These are phyloP conservation scores for Zaprionus taronus DNA, from an alignment of 1,140 invertebrate species.

Conservation along the genomic window DNA sequence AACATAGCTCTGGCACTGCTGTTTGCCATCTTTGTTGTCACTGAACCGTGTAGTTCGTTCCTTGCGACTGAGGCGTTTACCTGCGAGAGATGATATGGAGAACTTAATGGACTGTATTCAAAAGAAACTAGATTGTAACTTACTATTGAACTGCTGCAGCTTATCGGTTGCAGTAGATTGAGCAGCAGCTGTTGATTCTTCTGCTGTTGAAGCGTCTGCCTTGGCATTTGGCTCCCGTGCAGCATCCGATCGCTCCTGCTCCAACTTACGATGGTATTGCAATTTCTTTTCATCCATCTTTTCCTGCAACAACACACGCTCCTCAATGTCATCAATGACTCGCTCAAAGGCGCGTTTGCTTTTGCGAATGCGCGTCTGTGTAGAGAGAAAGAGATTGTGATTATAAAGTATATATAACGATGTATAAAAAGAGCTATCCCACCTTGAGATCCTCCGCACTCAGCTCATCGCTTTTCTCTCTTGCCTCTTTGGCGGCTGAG, in stretches of 20 bases:
- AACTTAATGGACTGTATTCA: not conserved
- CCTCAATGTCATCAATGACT: conserved; percentile 77
- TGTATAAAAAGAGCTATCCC: not conserved
- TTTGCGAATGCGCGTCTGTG: conserved; percentile 66
- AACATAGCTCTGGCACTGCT: conserved; percentile 51
- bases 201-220: conserved; percentile 14
- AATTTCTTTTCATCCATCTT: conserved; percentile 66
- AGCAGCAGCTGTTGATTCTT: conserved; percentile 7
- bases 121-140: not conserved
- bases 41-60: conserved; percentile 80
- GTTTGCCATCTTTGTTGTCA: conserved; percentile 79
- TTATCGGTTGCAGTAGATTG: conserved; percentile 54
- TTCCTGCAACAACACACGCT: conserved; percentile 67
- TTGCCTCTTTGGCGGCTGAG: conserved; percentile 33
- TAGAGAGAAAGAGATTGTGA: not conserved
- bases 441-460: conserved; percentile 77
- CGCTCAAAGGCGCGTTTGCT: conserved; percentile 71
- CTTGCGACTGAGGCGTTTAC: conserved; percentile 72
- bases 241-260: conserved; percentile 45
- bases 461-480: conserved; percentile 54
- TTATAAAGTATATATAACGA: not conserved
- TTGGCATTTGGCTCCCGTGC: conserved; percentile 2
- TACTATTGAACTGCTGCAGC: conserved; percentile 68
- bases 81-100: conserved; percentile 17
- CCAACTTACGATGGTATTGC: conserved; percentile 58